Conservation (phyloP, 1,140 invertebrate genomes). For the Aphidius ervi region DNA sequence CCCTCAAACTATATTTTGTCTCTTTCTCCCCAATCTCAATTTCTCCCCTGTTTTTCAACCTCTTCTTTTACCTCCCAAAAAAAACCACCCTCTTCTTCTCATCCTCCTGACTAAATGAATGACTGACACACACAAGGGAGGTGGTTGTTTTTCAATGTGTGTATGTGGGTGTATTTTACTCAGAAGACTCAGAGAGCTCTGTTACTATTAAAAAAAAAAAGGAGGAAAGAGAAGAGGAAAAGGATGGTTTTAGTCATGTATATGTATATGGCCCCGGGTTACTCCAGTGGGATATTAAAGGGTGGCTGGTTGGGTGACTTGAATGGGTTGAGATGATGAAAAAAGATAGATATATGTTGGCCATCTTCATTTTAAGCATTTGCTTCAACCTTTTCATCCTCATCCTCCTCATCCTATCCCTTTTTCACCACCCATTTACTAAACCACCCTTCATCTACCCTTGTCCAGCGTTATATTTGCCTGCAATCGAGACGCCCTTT, state of each 20-base stretch:
- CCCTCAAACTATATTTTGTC: constrained; percentile 21
- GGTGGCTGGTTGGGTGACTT: constrained; percentile 15
- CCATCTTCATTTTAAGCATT: constrained; percentile 49
- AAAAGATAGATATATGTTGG: constrained; percentile 27
- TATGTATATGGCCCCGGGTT: constrained; percentile 23
- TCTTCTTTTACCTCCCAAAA: constrained; percentile 15
- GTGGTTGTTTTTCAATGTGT: constrained; percentile 39
- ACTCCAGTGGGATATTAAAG: constrained; percentile 19
- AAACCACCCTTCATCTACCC: constrained; percentile 48
- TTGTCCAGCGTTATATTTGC: constrained; percentile 51
- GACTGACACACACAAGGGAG: constrained; percentile 41
- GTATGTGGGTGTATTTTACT: constrained; percentile 30
- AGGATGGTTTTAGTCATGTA: background rate
- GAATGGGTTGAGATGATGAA: constrained; percentile 8
- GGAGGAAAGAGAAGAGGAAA: background rate
- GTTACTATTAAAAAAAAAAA: no score
- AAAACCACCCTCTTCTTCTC: constrained; percentile 40
- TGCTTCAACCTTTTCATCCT: constrained; percentile 26
- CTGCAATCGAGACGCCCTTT: constrained; percentile 41
- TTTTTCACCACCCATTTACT: constrained; percentile 49
- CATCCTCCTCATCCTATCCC: constrained; percentile 27
- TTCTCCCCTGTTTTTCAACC: constrained; percentile 25
- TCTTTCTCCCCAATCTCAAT: constrained; percentile 15
- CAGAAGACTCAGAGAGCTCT: constrained; percentile 2
- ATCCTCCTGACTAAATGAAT: constrained; percentile 46